Evolutionary conservation across 2,113 vertebrate genomes (phyloP).

Genomic region (Odocoileus hemionus): DNA sequence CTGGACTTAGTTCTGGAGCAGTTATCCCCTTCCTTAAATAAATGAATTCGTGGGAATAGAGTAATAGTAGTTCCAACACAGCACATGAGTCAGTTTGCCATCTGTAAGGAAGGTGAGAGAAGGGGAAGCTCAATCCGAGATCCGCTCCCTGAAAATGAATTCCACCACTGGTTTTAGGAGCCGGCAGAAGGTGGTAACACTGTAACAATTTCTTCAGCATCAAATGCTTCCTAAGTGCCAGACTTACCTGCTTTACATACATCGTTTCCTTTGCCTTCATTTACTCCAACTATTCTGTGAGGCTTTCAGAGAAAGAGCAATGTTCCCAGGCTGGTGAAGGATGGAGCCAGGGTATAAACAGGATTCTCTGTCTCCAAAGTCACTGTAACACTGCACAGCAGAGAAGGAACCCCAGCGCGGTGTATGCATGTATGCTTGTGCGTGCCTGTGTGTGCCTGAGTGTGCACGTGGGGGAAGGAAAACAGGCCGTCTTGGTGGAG

Average conservation of each 20-base stretch:
- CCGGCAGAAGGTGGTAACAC: not conserved
- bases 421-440: accelerated
- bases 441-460: accelerated
- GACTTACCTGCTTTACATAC: not conserved
- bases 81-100: not conserved
- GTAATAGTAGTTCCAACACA: not conserved
- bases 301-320: not conserved
- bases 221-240: too few relatives aligned
- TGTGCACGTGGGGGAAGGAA: not conserved
- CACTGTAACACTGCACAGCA: not conserved
- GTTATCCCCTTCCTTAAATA: not conserved
- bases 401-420: not conserved
- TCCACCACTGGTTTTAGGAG: not conserved
- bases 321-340: not conserved
- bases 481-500: not conserved
- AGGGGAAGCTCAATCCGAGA: accelerated
- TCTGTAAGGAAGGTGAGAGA: not conserved
- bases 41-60: not conserved
- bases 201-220: not conserved
- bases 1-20: not conserved
- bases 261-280: not conserved
- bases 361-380: not conserved
- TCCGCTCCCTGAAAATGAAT: not conserved
- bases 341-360: not conserved
- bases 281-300: not conserved